Base-by-base conservation (phyloP, 1,140 invertebrate species). In the Lutraria rhynchaena region DNA sequence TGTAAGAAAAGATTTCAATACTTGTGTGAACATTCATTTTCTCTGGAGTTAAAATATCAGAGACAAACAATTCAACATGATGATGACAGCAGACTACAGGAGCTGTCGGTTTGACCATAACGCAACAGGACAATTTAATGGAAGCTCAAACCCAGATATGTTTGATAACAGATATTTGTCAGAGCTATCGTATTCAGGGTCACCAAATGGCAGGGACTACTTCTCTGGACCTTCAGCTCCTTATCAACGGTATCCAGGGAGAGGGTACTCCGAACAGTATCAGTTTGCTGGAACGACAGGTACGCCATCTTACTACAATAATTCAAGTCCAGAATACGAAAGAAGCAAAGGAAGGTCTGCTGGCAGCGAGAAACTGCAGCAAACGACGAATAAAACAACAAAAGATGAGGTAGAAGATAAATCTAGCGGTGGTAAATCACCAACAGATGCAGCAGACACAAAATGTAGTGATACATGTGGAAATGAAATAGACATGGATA, bases 11-110 rank as follows among this genome's bases (percentile, higher is more conserved):
- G 35, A 63, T 33, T 63, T 33, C 31, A 63, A 63, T 63, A 31
- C 33, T 33, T 9, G 9, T 63, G 53, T n/a, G 53, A 5, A 9
- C 9, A 63, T 15, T 33, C 35, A 33, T 29, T 13, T 37, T 2
- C 27, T 58, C 22, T 41, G 31, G 33, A 24, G 13, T 53, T 57
- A 33, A 11, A 60, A 22, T 35, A 1, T 60, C 27, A 33, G 5
- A 51, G 22, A 63, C 57, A n/a, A 24, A 37, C 41, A 63, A n/a
- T 9, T 15, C 22, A 87, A 41, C 27, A 90, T 88, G 89, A 91
- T 91, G 90, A 91, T 91, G 90, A 90, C 88, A 87, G 83, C 88
- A 19, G 90, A 91, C 74, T 89, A 88, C 65, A 83, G 90, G 37
- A 91, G 90, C 65, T 91, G 90, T 65, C 77, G 90, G 71, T 91